Conservation (phyloP, 2,888 invertebrate species). For the Vannuccia rotundouncinata region DNA sequence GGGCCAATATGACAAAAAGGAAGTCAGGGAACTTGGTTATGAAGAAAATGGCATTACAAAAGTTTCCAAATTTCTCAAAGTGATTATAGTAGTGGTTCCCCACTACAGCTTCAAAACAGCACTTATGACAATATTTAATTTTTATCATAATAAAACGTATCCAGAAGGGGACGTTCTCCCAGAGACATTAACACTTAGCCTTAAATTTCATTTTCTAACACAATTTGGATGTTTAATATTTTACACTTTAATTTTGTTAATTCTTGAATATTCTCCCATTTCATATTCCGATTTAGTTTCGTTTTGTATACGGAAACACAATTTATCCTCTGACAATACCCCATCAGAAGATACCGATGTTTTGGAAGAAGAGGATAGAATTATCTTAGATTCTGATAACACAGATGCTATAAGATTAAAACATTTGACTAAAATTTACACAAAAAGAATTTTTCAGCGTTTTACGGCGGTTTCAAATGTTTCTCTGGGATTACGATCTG, state of each 20-base stretch:
- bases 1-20: background rate
- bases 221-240: background rate
- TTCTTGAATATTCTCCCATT: background rate
- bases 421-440: constrained; percentile 31
- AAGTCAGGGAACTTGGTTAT: too few relatives aligned
- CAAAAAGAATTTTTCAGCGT: background rate
- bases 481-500: constrained; percentile 60
- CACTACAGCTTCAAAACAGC: background rate
- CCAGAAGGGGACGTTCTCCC: background rate
- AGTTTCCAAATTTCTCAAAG: background rate
- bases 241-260: background rate
- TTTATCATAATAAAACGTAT: background rate
- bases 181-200: background rate
- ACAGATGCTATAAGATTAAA: constrained; percentile 1
- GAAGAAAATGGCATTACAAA: background rate
- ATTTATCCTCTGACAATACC: background rate
- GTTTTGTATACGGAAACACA: background rate
- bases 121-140: background rate
- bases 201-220: background rate
- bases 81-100: background rate
- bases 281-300: background rate
- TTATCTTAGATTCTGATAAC: background rate
- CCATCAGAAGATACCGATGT: constrained; percentile 15
- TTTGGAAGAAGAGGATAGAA: background rate
- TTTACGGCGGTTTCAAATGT: constrained; percentile 60